A percentile compares a stretch with the other conserved stretches of the same genome.
These are phyloP conservation scores for Thrips palmi DNA, from an alignment of 1,140 invertebrate species.

Conservation along the genomic window DNA sequence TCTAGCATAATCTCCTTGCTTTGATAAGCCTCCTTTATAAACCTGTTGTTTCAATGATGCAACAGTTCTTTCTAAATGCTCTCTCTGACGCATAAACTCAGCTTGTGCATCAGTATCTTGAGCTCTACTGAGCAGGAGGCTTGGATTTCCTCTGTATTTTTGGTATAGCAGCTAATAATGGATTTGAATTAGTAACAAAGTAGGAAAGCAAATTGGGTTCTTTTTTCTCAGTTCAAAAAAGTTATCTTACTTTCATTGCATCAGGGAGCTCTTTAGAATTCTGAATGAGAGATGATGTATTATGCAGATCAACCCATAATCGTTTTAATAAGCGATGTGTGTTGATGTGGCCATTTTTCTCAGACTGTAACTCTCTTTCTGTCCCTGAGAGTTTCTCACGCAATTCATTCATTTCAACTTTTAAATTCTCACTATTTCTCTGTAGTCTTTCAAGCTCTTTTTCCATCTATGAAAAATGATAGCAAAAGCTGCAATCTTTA, in stretches of 20 bases:
- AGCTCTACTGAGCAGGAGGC: constrained; percentile 37
- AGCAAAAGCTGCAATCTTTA: background rate
- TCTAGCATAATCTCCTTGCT: constrained; percentile 26
- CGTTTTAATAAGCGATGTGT: constrained; percentile 46
- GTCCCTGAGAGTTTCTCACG: constrained; percentile 53
- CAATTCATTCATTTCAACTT: constrained; percentile 50
- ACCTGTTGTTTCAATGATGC: constrained; percentile 37
- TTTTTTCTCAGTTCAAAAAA: background rate
- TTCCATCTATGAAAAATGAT: constrained; percentile 26
- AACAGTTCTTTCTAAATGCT: constrained; percentile 58
- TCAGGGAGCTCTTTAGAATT: constrained; percentile 55
- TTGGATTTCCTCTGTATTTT: constrained; percentile 49
- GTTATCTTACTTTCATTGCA: constrained; percentile 39
- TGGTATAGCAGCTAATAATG: constrained; percentile 38
- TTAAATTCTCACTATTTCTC: constrained; percentile 38
- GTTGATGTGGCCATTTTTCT: constrained; percentile 38
- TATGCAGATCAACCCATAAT: constrained; percentile 61
- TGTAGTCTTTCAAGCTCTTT: constrained; percentile 50
- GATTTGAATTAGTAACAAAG: constrained; percentile 7
- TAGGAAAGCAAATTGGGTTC: background rate
- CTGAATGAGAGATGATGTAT: constrained; percentile 53
- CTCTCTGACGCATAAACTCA: constrained; percentile 59
- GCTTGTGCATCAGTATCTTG: constrained; percentile 52
- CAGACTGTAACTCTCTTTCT: constrained; percentile 45
- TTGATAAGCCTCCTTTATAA: constrained; percentile 24